Percentiles rank a stretch among this genome's conserved stretches.
Conservation (phyloP, 2,113 vertebrate genomes). For the Cercopithecus mona region DNA sequence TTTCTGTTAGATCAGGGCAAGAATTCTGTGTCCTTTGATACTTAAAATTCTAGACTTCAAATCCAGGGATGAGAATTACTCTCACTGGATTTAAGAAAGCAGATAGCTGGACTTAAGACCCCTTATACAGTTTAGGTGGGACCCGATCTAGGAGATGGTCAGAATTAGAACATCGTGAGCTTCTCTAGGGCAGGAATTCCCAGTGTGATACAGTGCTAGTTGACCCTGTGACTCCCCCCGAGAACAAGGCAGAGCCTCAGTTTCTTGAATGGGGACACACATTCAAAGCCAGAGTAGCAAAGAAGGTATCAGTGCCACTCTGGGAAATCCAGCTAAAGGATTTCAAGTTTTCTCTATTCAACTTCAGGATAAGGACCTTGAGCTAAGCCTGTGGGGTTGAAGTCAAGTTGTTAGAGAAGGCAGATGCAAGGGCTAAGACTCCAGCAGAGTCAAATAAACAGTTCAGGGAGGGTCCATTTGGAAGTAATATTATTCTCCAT, state of each 20-base stretch:
- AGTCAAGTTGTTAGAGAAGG: neutral
- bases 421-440: neutral
- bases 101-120: rapidly evolving
- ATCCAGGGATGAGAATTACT: neutral
- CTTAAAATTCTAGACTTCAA: neutral
- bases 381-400: neutral
- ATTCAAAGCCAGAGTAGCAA: neutral
- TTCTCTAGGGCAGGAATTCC: neutral
- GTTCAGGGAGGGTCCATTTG: neutral
- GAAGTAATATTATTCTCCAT: neutral
- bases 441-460: neutral
- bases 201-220: too few relatives aligned
- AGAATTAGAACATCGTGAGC: rapidly evolving
- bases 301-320: neutral
- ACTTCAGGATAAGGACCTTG: neutral
- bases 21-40: neutral
- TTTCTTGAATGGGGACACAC: neutral
- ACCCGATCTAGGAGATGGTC: too few relatives aligned
- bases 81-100: neutral
- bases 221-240: neutral
- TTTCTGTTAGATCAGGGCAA: neutral
- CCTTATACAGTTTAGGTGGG: neutral
- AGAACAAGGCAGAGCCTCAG: neutral
- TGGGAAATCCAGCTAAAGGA: rapidly evolving
- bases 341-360: neutral